Percentiles rank a stretch among this genome's conserved stretches.
Evolutionary conservation across 2,888 invertebrate species (phyloP).

Genomic region (Stenolophus ochropezus): DNA sequence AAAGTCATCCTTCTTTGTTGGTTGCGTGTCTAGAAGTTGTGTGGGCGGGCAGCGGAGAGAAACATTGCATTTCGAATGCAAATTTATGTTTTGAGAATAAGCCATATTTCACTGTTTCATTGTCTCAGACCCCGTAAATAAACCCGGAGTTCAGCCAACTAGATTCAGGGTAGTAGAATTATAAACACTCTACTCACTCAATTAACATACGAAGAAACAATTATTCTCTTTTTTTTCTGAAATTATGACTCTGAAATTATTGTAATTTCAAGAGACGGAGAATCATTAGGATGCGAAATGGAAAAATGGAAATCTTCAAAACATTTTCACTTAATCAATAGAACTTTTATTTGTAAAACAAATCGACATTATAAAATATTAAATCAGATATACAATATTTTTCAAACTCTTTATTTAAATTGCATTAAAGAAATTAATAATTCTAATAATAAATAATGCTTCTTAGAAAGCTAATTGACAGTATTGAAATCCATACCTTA

Average conservation of each 20-base stretch:
- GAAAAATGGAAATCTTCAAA: too few species aligned
- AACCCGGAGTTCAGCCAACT: background rate
- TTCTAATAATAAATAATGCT: too few species aligned
- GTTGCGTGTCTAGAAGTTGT: constrained; percentile 16
- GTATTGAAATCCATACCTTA: too few species aligned
- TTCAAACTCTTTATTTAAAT: too few species aligned
- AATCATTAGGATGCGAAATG: too few species aligned
- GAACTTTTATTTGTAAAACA: too few species aligned
- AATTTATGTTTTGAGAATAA: constrained; percentile 52
- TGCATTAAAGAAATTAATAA: too few species aligned
- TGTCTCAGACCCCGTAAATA: constrained; percentile 48
- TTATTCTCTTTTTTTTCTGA: constrained; percentile 17
- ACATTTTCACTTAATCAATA: too few species aligned
- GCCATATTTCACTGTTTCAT: constrained; percentile 55
- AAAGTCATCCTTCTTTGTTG: constrained; percentile 12
- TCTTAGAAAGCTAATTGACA: too few species aligned
- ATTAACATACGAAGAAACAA: constrained; percentile 23
- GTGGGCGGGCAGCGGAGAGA: constrained; percentile 31
- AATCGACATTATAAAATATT: too few species aligned
- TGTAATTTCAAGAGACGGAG: too few species aligned
- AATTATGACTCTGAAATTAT: constrained; percentile 19
- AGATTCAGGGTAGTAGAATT: background rate
- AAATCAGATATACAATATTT: too few species aligned
- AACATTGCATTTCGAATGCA: constrained; percentile 48
- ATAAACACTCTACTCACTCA: background rate